Base-by-base conservation (phyloP, 2,113 vertebrate species). In the Takifugu bimaculatus region DNA sequence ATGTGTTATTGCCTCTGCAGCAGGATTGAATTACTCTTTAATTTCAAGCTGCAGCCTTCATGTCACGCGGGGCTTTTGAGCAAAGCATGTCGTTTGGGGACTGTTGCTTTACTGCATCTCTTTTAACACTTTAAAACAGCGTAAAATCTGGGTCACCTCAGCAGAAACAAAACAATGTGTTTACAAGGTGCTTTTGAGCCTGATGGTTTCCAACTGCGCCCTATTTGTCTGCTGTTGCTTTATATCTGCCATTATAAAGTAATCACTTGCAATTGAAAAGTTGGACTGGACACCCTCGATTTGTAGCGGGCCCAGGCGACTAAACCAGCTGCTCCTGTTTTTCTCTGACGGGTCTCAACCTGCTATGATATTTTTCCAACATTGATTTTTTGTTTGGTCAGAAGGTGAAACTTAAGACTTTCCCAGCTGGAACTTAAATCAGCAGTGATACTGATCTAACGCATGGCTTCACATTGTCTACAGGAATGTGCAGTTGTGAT, bases 1-100 rank as follows among this genome's bases (percentile, higher is more conserved):
- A 13, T 20, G 12, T 45, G 12, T 45, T 45, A 13, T 45, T 15
- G 44, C 44, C 44, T 15, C 44, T 15, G 44, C 44, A 45, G 12
- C 44, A 6, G 14, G 14, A 11, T 15, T 5, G 12, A 14, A 45
- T 2, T 15, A 11, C 44, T 45, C 2, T 15, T 15, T 45, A 13
- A 45, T 45, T 4, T 50, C 53, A 62, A 58, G 49, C 57, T 13
- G 20, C 15, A 80, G 67, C 72, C 80, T 86, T 70, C 82, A 65
- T 78, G 57, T 72, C 68, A 72, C 77, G 82, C 77, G 84, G 49
- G 68, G 43, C 35, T 26, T 39, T 39, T 65, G 26, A 39, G 12
- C 50, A 35, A 11, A 12, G 26, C 44, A 14, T 35, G 48, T 47
- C 61, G 20, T 47, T 25, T 25, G 4, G 48, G 28, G 50, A 69